Base-by-base conservation (phyloP, 1,140 invertebrate genomes). In the Aphelenchoides avenae region DNA sequence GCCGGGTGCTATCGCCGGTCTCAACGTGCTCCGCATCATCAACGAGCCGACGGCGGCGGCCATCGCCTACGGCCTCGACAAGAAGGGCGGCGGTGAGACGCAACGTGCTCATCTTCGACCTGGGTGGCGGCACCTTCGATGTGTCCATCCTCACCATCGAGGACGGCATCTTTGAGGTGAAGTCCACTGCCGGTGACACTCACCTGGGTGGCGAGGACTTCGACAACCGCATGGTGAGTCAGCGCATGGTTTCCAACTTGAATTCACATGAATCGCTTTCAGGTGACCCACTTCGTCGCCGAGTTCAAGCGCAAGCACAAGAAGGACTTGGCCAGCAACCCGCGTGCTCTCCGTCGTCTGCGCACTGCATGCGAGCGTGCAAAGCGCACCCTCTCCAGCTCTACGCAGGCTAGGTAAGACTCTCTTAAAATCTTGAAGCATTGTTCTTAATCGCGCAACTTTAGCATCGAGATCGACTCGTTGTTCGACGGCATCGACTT, bases 281-380 rank as follows among this genome's bases (percentile, higher is more conserved):
- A 4, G 85, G 91, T 96, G 20, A 91, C 88, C 73, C 89, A 94
- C 80, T 95, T 95, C 71, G 87, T 91, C 1, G 86, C 91, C 77
- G 91, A 95, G 78, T 96, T 97, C 83, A 93, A 94, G 80, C 83
- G 91, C 48, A 96, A 97, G 78, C 87, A 92, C 83, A 93, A 92
- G 78, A 93, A 92, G 74, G 92, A 96, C 66, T 80, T 95, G 24
- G 85, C 85, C 18, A 79, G 82, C 42, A 95, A 95, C 81, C 90
- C 91, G 75, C 83, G 91, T 57, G 89, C 91, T 3, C 81, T 96
- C 13, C 83, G 91, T 75, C 85, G 91, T 78, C 80, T 96, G 41
- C 83, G 90, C 61, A 95, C 90, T 6, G 88, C 91, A 36, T 95
- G 91, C 74, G 91, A 97, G 79, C 83, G 90, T 55, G 91, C 91